Percentiles rank a stretch among this genome's conserved stretches.
Conservation (phyloP, 2,888 invertebrate genomes). For the Penaeus monodon region DNA sequence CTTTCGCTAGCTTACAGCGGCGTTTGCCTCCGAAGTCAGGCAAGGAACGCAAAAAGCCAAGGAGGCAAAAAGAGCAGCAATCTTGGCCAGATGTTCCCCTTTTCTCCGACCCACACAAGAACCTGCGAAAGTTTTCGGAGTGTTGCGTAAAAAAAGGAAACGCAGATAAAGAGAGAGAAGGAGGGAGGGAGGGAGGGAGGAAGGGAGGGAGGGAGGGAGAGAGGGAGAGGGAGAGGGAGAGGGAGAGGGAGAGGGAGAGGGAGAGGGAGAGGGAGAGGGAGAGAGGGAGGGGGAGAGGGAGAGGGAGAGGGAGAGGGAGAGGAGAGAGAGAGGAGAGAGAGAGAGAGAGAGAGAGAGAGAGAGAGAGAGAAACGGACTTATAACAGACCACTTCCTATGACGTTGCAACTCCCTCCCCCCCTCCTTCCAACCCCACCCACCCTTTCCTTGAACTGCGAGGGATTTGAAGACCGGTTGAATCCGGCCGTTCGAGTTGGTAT, state of each 20-base stretch:
- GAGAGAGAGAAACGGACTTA: background rate
- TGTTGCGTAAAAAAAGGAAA: background rate
- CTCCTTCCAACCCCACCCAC: background rate
- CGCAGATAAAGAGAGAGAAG: background rate
- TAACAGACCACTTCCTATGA: constrained; percentile 3
- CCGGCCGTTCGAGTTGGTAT: too few relatives aligned
- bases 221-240: background rate
- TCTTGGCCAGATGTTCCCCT: too few relatives aligned
- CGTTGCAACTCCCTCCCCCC: background rate
- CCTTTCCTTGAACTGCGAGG: background rate
- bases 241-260: background rate
- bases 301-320: constrained; percentile 1
- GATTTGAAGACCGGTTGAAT: too few relatives aligned
- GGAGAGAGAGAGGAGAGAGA: background rate
- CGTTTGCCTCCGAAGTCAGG: too few relatives aligned
- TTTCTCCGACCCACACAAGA: too few relatives aligned
- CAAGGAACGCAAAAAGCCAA: background rate
- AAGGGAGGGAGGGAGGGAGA: background rate
- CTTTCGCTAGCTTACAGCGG: too few relatives aligned
- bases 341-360: background rate
- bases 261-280: background rate
- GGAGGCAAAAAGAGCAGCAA: background rate
- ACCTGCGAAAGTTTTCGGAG: background rate
- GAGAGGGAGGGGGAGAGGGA: background rate
- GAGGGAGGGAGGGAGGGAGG: background rate